Conservation (phyloP, 2,797 vertebrate genomes). For the Gallinago solitaria region DNA sequence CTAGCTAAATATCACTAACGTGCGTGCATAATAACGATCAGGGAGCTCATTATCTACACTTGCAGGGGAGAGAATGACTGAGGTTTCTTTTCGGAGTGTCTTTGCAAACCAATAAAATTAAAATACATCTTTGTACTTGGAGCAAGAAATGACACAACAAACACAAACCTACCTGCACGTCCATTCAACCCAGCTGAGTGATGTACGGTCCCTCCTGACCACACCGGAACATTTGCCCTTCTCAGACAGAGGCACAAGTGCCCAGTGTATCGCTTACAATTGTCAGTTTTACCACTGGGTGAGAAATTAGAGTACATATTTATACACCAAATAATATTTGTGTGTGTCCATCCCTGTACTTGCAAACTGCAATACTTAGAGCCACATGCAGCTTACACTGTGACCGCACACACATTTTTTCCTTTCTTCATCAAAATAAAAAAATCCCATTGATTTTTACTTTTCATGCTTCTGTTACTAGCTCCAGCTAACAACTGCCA, state of each 20-base stretch:
- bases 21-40: background rate
- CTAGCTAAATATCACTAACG: background rate
- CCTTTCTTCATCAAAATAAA: conserved; percentile 5
- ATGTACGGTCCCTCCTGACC: background rate
- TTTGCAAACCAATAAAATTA: background rate
- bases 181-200: background rate
- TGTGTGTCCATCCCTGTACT: background rate
- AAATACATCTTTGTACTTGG: background rate
- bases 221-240: accelerated
- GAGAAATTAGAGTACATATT: background rate
- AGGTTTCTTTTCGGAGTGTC: background rate
- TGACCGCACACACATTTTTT: background rate
- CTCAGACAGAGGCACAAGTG: background rate
- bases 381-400: background rate
- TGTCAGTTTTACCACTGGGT: background rate
- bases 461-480: background rate
- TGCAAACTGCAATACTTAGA: background rate
- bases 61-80: background rate
- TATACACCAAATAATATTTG: background rate
- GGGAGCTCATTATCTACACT: background rate
- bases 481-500: conserved; percentile 26
- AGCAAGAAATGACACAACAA: background rate
- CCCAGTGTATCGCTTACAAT: accelerated
- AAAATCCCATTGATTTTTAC: conserved; percentile 35
- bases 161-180: background rate